A percentile compares a stretch with the other conserved stretches of the same genome.
Conservation (phyloP, 2,797 vertebrate species). For the Crocidura indochinensis region DNA sequence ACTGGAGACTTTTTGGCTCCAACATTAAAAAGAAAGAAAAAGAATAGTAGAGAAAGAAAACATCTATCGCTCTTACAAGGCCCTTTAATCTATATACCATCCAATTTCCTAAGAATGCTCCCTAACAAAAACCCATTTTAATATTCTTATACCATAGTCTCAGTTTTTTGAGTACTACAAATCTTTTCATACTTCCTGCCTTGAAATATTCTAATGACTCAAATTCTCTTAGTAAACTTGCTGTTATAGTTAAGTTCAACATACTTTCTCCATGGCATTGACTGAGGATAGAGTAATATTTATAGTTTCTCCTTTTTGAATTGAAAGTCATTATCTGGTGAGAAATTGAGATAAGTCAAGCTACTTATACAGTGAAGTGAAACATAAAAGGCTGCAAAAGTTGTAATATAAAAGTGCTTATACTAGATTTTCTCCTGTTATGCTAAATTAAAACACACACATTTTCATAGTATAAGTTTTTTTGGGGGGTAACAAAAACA, state of each 20-base stretch:
- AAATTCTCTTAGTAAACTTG: conserved; percentile 1
- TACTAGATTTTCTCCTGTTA: not conserved
- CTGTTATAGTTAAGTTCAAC: conserved; percentile 23
- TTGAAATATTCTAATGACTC: not conserved
- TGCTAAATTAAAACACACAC: not conserved
- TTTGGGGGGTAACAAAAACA: not conserved
- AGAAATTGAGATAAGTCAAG: not conserved
- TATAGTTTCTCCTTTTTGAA: conserved; percentile 9
- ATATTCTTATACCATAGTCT: not conserved
- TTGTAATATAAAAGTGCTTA: not conserved
- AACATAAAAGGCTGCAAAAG: not conserved
- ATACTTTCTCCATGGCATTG: not conserved
- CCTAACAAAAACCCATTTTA: not conserved
- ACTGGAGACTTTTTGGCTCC: too few relatives aligned
- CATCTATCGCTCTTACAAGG: not conserved
- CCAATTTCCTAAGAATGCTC: not conserved
- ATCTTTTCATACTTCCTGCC: not conserved
- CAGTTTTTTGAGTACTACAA: not conserved
- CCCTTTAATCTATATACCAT: not conserved
- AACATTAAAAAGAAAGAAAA: too few relatives aligned
- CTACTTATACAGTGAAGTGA: not conserved
- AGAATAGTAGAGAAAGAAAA: not conserved
- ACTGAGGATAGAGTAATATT: not conserved
- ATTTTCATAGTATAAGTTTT: not conserved
- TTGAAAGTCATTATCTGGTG: not conserved